Percentiles rank a stretch among this genome's conserved stretches.
Evolutionary conservation across 2,888 invertebrate species (phyloP).

Genomic region (Calliopum simillimum): DNA sequence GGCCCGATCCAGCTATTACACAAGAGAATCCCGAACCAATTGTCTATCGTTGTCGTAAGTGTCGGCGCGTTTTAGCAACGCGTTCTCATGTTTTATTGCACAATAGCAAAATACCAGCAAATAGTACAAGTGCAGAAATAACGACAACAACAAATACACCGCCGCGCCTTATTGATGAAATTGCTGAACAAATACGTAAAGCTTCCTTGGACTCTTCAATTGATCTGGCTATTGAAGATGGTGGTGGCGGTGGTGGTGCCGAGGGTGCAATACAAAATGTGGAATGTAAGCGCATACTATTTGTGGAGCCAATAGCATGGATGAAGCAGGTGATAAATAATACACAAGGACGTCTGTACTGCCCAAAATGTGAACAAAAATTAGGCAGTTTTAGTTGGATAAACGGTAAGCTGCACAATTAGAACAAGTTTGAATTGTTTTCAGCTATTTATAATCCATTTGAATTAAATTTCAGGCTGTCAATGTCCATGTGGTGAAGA

Average conservation of each 20-base stretch:
- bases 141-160: slow-evolving; percentile 39
- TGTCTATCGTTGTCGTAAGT: slow-evolving; percentile 86
- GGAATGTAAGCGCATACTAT: slow-evolving; percentile 80
- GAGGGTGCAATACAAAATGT: slow-evolving; percentile 51
- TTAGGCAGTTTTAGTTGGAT: slow-evolving; percentile 93
- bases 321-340: slow-evolving; percentile 78
- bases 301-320: slow-evolving; percentile 92
- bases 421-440: background rate
- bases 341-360: slow-evolving; percentile 84
- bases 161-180: slow-evolving; percentile 58
- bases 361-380: slow-evolving; percentile 87
- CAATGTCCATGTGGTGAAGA: slow-evolving; percentile 91
- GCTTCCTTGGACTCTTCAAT: slow-evolving; percentile 50
- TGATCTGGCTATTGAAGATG: slow-evolving; percentile 29
- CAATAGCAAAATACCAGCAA: slow-evolving; percentile 20
- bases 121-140: slow-evolving; percentile 12
- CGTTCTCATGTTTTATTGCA: slow-evolving; percentile 85
- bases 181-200: slow-evolving; percentile 58
- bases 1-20: slow-evolving; percentile 81
- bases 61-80: slow-evolving; percentile 84
- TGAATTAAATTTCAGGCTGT: slow-evolving; percentile 71
- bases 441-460: background rate
- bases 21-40: slow-evolving; percentile 83
- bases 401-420: slow-evolving; percentile 73
- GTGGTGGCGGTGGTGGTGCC: slow-evolving; percentile 4